These are phyloP conservation scores for Cephus runcator DNA, from an alignment of 2,888 invertebrate genomes.

Conservation along the genomic window DNA sequence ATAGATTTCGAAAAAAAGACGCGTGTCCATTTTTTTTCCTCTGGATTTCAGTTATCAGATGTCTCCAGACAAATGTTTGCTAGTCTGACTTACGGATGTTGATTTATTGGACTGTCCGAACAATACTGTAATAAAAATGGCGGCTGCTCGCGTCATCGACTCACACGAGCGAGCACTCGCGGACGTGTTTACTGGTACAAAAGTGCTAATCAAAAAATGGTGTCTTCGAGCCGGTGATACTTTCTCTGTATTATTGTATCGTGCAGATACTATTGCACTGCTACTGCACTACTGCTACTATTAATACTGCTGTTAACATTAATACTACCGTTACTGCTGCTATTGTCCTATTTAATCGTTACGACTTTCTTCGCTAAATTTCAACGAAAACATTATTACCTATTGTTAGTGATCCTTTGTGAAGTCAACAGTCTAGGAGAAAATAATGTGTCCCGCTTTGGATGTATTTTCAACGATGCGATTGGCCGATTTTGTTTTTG, in stretches of 20 bases:
- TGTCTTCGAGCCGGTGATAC: background rate
- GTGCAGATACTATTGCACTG: background rate
- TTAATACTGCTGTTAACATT: background rate
- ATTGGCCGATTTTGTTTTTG: background rate
- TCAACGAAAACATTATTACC: background rate
- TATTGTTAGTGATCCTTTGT: too few relatives aligned
- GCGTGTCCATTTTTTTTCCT: too few relatives aligned
- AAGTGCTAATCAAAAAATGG: background rate
- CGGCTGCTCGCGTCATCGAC: background rate
- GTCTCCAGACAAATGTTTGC: too few relatives aligned
- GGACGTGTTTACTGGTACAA: background rate
- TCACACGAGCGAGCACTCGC: background rate
- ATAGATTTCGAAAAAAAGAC: background rate
- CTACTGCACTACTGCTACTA: background rate
- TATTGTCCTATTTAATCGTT: background rate
- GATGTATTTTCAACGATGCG: background rate
- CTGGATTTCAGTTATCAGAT: too few relatives aligned
- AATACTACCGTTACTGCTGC: background rate
- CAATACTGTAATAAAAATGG: background rate
- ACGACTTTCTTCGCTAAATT: background rate
- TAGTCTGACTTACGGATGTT: background rate
- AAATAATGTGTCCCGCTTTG: background rate
- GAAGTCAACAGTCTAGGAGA: background rate
- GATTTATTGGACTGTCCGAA: background rate
- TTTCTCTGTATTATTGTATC: background rate